These are phyloP conservation scores for Ariolimax columbianus DNA, from an alignment of 2,888 invertebrate genomes.

Conservation along the genomic window DNA sequence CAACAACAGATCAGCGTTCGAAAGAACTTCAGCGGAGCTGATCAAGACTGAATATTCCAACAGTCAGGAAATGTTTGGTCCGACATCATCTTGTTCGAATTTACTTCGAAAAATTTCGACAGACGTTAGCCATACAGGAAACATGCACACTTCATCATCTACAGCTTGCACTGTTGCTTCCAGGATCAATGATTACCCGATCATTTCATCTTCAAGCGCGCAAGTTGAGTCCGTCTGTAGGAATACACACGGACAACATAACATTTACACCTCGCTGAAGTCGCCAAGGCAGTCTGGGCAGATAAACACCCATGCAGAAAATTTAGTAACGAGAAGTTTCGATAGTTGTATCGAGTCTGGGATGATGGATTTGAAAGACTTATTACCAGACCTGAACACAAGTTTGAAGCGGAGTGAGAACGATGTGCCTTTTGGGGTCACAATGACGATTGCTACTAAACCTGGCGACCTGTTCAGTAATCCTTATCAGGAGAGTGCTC, in stretches of 20 bases:
- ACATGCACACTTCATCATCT: not conserved
- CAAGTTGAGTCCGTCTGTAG: not conserved
- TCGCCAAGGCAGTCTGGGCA: too few species aligned
- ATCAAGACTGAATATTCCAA: not conserved
- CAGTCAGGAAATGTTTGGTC: slow-evolving; percentile 5
- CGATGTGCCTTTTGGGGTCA: not conserved
- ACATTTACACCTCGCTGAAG: not conserved
- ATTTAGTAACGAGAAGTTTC: not conserved
- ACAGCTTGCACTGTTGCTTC: not conserved
- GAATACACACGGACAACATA: not conserved
- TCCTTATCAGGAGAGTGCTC: not conserved
- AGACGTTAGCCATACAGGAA: slow-evolving; percentile 10
- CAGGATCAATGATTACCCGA: not conserved
- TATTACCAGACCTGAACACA: not conserved
- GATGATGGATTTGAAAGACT: not conserved
- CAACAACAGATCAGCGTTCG: not conserved
- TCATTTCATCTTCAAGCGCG: not conserved
- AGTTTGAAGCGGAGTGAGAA: not conserved
- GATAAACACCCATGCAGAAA: not conserved
- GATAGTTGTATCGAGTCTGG: not conserved
- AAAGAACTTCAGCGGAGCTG: not conserved
- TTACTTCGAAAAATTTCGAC: slow-evolving; percentile 33
- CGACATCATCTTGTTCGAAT: slow-evolving; percentile 10
- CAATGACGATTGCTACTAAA: slow-evolving; percentile 1
- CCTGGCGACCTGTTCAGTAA: not conserved